Conservation (phyloP, 2,797 vertebrate species). For the Acropternis orthonyx region DNA sequence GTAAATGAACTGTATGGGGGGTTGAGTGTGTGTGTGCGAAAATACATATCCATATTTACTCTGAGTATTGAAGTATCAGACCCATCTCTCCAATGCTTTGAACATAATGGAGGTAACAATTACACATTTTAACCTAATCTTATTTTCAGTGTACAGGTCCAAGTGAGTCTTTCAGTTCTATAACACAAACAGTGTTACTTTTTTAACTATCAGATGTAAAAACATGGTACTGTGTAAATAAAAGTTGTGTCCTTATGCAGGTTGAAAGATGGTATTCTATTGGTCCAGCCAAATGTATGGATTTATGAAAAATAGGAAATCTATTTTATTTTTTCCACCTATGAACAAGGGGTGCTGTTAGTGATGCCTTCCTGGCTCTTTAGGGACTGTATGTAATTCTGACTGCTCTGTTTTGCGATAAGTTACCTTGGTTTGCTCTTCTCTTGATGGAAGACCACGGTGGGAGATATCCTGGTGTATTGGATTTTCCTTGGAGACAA, state of each 20-base stretch:
- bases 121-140: neutral
- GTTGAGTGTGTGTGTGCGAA: neutral
- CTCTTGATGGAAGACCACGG: neutral
- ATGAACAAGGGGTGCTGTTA: accelerated
- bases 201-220: neutral
- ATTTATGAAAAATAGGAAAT: neutral
- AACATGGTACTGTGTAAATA: neutral
- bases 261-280: neutral
- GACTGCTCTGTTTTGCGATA: neutral
- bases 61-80: neutral
- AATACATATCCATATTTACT: accelerated
- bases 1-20: accelerated
- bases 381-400: neutral
- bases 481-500: neutral
- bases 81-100: neutral
- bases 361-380: neutral
- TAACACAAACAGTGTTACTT: neutral
- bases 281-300: neutral
- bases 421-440: neutral
- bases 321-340: neutral
- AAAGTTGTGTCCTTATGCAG: neutral
- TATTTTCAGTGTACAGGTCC: neutral
- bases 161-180: neutral
- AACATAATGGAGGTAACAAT: neutral
- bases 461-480: neutral